Evolutionary conservation across 2,888 invertebrate species (phyloP).

Genomic region (Itoplectis maculator): DNA sequence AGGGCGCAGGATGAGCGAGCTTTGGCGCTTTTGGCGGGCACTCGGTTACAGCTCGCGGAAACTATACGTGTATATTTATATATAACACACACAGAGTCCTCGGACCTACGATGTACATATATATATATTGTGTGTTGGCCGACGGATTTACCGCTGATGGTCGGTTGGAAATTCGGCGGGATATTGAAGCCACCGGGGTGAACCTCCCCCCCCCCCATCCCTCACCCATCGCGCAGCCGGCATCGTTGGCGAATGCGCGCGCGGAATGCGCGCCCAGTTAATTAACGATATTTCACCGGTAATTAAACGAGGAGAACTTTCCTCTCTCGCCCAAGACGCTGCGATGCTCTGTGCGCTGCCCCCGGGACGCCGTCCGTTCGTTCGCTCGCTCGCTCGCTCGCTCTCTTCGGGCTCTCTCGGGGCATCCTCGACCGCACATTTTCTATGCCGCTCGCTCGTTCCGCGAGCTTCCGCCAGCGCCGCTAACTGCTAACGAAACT

Average conservation of each 20-base stretch:
- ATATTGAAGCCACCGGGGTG: constrained; percentile 61
- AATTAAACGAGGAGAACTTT: constrained; percentile 82
- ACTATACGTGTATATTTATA: constrained; percentile 44
- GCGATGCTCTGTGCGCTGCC: constrained; percentile 56
- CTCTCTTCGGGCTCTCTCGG: constrained; percentile 37
- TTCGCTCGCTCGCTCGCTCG: constrained; percentile 19
- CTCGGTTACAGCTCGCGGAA: constrained; percentile 67
- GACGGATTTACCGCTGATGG: constrained; percentile 21
- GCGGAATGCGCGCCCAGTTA: constrained; percentile 74
- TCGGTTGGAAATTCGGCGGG: constrained; percentile 59
- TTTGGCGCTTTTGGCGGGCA: constrained; percentile 51
- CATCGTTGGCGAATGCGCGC: constrained; percentile 48
- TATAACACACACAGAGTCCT: background rate
- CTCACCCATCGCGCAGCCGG: background rate
- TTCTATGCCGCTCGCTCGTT: constrained; percentile 77
- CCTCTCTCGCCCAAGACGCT: constrained; percentile 74
- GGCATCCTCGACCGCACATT: constrained; percentile 76
- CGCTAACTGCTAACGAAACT: constrained; percentile 67
- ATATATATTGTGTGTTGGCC: constrained; percentile 38
- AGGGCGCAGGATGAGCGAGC: constrained; percentile 57
- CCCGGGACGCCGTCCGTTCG: constrained; percentile 35
- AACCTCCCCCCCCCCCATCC: background rate
- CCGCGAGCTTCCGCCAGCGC: constrained; percentile 52
- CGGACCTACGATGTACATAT: constrained; percentile 15
- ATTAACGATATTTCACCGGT: constrained; percentile 84